Conservation (phyloP, 2,888 invertebrate species). For the Leptopilina syphax region DNA sequence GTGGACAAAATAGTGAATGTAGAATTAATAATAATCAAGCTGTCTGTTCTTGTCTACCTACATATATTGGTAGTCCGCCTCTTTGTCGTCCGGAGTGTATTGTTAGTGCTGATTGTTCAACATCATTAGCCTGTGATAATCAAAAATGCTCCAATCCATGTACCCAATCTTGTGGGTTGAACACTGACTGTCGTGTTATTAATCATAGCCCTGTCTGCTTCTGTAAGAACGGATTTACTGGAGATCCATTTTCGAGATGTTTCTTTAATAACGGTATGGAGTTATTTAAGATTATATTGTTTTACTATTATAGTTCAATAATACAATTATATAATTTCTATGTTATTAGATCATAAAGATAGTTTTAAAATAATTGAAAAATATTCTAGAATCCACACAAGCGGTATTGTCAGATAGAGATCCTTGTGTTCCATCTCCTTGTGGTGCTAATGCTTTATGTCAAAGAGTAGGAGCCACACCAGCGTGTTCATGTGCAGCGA, state of each 20-base stretch:
- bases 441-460: constrained; percentile 79
- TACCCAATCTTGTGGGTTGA: constrained; percentile 78
- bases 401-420: constrained; percentile 65
- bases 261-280: constrained; percentile 65
- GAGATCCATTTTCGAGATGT: constrained; percentile 84
- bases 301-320: not conserved
- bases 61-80: constrained; percentile 82
- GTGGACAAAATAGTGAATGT: constrained; percentile 81
- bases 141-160: constrained; percentile 82
- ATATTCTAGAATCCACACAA: constrained; percentile 33
- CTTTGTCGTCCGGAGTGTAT: constrained; percentile 88
- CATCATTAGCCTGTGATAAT: constrained; percentile 87
- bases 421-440: constrained; percentile 86
- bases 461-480: constrained; percentile 78
- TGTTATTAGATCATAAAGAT: not conserved
- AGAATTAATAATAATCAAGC: constrained; percentile 85
- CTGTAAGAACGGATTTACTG: constrained; percentile 88
- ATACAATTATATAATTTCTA: not conserved
- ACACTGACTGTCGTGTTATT: constrained; percentile 88
- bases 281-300: not conserved
- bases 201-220: constrained; percentile 90
- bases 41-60: constrained; percentile 81
- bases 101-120: constrained; percentile 86
- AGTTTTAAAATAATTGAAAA: not conserved
- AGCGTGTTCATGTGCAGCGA: constrained; percentile 79